phyloP scores from a whole-genome alignment of 2,113 vertebrate genomes.

The Calypte anna region DNA sequence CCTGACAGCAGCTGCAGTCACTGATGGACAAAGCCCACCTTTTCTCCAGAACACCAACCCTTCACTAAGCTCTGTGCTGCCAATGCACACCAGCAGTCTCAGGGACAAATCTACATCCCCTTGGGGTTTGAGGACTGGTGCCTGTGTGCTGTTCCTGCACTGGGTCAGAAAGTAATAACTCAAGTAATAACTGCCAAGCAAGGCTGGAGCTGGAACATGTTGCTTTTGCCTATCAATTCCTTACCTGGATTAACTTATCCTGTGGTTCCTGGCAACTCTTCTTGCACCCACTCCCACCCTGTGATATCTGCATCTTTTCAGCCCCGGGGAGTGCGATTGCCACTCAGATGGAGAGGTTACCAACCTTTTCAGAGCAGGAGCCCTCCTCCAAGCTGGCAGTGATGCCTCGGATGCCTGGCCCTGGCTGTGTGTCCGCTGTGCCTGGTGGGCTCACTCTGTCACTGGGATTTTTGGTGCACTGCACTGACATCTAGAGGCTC shows the following conservation, averaged over 20 bases:
- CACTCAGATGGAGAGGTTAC: not conserved
- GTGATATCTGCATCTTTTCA: not conserved
- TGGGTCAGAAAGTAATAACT: conserved; percentile 47
- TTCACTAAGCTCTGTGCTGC: accelerated
- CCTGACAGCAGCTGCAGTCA: accelerated
- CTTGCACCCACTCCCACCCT: not conserved
- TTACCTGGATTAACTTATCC: accelerated
- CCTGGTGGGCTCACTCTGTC: not conserved
- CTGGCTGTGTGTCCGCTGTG: not conserved
- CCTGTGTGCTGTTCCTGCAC: not conserved
- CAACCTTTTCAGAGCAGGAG: not conserved
- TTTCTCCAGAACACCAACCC: not conserved
- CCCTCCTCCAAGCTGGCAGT: not conserved
- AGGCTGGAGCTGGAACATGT: not conserved
- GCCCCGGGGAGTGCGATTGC: not conserved
- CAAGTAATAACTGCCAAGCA: not conserved
- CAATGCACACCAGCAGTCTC: not conserved
- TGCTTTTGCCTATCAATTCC: not conserved
- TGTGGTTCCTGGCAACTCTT: not conserved
- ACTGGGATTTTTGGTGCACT: not conserved
- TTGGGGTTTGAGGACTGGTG: not conserved
- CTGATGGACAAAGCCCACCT: not conserved
- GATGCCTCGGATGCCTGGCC: not conserved
- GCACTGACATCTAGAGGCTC: conserved; percentile 71
- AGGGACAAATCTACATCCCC: accelerated